A percentile compares a stretch with the other conserved stretches of the same genome.
These are phyloP conservation scores for Periplaneta americana DNA, from an alignment of 1,140 invertebrate species.

Conservation along the genomic window DNA sequence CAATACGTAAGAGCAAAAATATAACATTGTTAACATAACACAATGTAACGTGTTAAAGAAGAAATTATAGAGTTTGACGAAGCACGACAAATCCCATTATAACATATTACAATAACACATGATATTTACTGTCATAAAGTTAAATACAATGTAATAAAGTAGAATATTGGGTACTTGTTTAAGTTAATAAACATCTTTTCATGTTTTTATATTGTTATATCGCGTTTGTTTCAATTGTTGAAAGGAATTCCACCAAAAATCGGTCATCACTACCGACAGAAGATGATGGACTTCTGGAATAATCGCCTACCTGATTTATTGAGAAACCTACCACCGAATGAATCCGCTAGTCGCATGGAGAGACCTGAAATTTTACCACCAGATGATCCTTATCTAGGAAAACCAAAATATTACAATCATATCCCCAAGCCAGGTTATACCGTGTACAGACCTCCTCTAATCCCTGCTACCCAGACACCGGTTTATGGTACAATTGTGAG, in stretches of 20 bases:
- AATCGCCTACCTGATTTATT: constrained; percentile 55
- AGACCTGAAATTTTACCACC: background rate
- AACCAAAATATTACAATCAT: background rate
- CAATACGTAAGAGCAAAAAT: too few relatives aligned
- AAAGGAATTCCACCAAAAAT: constrained; percentile 60
- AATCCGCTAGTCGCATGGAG: constrained; percentile 17
- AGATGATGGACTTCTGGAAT: constrained; percentile 68
- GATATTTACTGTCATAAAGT: too few relatives aligned
- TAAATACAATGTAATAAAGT: too few relatives aligned
- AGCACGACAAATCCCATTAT: too few relatives aligned
- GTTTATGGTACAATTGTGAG: background rate
- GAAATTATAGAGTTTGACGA: too few relatives aligned
- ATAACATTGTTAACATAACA: too few relatives aligned
- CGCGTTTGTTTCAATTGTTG: too few relatives aligned
- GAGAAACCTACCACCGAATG: constrained; percentile 32
- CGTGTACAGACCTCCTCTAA: background rate
- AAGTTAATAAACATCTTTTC: too few relatives aligned
- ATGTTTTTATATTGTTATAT: too few relatives aligned
- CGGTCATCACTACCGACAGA: constrained; percentile 53
- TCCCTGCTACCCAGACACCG: background rate
- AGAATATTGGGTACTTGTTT: too few relatives aligned
- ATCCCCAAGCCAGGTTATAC: background rate
- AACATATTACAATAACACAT: too few relatives aligned
- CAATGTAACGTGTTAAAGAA: too few relatives aligned
- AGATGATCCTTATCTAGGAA: background rate